Conservation (phyloP, 2,113 vertebrate genomes). For the Scopus umbretta region DNA sequence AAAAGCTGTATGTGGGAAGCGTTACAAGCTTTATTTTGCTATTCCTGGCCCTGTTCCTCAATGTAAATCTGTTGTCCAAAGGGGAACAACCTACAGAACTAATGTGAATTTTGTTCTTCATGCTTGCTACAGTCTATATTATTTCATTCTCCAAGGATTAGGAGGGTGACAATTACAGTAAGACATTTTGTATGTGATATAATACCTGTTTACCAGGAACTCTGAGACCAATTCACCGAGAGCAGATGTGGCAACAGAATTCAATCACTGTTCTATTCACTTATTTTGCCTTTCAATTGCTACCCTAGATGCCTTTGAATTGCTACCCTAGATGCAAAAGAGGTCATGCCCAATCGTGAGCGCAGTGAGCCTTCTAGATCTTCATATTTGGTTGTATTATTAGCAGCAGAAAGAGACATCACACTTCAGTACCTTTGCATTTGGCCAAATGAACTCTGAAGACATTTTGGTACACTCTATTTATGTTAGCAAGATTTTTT, state of each 20-base stretch:
- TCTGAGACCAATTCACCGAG: not conserved
- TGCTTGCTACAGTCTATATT: not conserved
- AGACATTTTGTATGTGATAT: not conserved
- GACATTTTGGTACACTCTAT: not conserved
- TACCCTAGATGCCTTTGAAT: too few species aligned
- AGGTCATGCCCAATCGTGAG: not conserved
- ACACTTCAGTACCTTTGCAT: not conserved
- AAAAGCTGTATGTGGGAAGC: not conserved
- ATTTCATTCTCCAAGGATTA: not conserved
- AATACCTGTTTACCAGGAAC: not conserved
- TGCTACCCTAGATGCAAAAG: not conserved
- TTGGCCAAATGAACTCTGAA: constrained; percentile 3
- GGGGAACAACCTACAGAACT: not conserved
- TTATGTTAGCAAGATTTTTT: not conserved
- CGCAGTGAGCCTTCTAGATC: not conserved
- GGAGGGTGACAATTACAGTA: not conserved
- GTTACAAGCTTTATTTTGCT: not conserved
- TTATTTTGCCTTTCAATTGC: not conserved
- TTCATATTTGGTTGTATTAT: not conserved
- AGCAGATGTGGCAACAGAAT: not conserved
- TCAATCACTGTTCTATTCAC: not conserved
- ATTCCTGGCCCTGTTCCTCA: not conserved
- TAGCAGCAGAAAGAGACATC: not conserved
- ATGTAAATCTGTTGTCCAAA: not conserved
- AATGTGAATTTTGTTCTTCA: not conserved